A percentile compares a stretch with the other conserved stretches of the same genome.
These are phyloP conservation scores for Sakesphorus luctuosus DNA, from an alignment of 2,113 vertebrate species.

Conservation along the genomic window DNA sequence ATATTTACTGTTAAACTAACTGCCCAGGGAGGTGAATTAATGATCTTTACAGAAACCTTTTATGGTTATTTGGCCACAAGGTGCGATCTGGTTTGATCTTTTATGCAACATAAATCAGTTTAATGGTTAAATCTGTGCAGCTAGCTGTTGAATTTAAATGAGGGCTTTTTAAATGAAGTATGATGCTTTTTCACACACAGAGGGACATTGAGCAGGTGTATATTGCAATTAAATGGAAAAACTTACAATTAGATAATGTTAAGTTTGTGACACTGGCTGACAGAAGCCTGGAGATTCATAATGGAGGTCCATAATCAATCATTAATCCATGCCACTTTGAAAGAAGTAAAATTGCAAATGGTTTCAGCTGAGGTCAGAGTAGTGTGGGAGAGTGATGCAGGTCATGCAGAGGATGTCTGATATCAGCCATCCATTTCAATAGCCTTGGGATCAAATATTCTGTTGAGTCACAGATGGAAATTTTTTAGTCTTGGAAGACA, in stretches of 20 bases:
- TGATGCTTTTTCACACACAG: conserved; percentile 51
- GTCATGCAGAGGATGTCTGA: neutral
- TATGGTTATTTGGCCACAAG: conserved; percentile 76
- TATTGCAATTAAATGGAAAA: conserved; percentile 72
- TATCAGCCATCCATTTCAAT: conserved; percentile 11
- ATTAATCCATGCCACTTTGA: neutral
- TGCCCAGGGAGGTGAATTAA: conserved; percentile 75
- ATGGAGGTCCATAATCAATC: conserved; percentile 42
- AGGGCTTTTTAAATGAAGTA: conserved; percentile 72
- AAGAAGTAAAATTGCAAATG: conserved; percentile 53
- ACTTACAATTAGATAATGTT: conserved; percentile 74
- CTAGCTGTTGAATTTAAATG: conserved; percentile 75
- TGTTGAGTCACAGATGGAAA: neutral
- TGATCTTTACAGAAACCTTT: conserved; percentile 77
- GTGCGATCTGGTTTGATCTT: conserved; percentile 74
- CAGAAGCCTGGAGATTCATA: conserved; percentile 58
- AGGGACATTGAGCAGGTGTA: conserved; percentile 72
- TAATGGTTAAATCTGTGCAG: conserved; percentile 74
- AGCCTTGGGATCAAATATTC: neutral
- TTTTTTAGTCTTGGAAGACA: neutral
- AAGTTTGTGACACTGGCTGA: conserved; percentile 64
- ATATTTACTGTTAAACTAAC: conserved; percentile 75
- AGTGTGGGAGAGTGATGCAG: neutral
- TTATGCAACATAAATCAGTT: conserved; percentile 75
- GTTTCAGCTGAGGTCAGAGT: conserved; percentile 47